phyloP scores from a whole-genome alignment of 2,113 vertebrate species.

The Zosterops lateralis region DNA sequence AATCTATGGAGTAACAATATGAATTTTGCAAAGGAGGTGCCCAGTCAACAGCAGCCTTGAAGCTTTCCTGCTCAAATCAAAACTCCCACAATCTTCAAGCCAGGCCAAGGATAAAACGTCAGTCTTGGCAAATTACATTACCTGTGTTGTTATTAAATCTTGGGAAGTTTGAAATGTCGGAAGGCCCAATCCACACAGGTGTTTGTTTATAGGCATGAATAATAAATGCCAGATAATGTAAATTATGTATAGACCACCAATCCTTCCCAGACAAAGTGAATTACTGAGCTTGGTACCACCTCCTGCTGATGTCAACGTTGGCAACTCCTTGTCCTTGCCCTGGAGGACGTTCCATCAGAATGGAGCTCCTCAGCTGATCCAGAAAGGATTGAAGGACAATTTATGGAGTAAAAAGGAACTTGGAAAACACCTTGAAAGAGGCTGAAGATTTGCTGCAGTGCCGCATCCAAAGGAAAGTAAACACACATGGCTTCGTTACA shows the following conservation, averaged over 20 bases:
- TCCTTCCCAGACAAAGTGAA: not conserved
- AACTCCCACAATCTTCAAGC: not conserved
- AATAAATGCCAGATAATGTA: not conserved
- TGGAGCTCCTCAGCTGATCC: not conserved
- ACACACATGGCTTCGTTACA: conserved; percentile 63
- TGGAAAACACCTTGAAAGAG: not conserved
- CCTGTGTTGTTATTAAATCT: not conserved
- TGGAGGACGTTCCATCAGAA: not conserved
- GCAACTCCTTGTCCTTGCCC: not conserved
- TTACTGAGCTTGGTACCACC: not conserved
- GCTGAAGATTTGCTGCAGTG: conserved; percentile 1
- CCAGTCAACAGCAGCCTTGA: not conserved
- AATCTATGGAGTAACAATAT: rapidly evolving
- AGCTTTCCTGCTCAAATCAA: not conserved
- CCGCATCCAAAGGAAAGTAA: conserved; percentile 32
- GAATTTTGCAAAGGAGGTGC: not conserved
- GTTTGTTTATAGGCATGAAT: not conserved
- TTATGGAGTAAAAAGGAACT: not conserved
- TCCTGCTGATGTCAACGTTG: not conserved
- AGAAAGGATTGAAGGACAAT: not conserved
- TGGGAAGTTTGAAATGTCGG: not conserved
- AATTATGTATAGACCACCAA: not conserved
- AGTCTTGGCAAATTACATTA: not conserved
- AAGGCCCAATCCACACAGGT: not conserved
- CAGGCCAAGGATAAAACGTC: not conserved